Percentiles rank a stretch among this genome's conserved stretches.
These are phyloP conservation scores for Orbicella faveolata DNA, from an alignment of 64 coral and sea anemone genomes.

Conservation along the genomic window DNA sequence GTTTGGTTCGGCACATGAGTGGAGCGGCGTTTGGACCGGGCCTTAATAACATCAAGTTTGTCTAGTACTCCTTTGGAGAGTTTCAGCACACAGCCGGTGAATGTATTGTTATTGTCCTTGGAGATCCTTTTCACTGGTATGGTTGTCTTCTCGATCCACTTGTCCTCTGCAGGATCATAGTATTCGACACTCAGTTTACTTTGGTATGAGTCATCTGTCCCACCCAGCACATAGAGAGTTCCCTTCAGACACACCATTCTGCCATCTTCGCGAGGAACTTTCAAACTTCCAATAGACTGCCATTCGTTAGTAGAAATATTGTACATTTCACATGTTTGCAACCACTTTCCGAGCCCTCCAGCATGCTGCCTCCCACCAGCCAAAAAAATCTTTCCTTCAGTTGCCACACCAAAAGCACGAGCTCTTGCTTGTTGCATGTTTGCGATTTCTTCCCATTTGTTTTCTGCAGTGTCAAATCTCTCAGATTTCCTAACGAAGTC, in stretches of 20 bases:
- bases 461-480: not conserved
- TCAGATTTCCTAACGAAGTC: not conserved
- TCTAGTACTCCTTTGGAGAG: no score
- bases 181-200: not conserved
- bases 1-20: no score
- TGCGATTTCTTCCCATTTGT: not conserved
- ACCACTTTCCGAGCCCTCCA: not conserved
- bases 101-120: no score
- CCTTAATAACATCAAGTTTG: no score
- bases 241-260: constrained; percentile 7
- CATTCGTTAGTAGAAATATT: constrained; percentile 2
- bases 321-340: constrained; percentile 19
- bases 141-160: not conserved
- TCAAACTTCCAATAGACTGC: constrained; percentile 3
- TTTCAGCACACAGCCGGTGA: no score
- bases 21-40: no score
- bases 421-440: not conserved
- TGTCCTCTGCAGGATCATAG: not conserved
- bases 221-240: not conserved
- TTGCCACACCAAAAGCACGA: not conserved
- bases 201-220: not conserved
- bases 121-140: not conserved
- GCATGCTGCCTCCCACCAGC: not conserved
- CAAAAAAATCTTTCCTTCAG: not conserved
- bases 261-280: not conserved